Conservation (phyloP, 2,888 invertebrate genomes). For the Drosophila pegasa region DNA sequence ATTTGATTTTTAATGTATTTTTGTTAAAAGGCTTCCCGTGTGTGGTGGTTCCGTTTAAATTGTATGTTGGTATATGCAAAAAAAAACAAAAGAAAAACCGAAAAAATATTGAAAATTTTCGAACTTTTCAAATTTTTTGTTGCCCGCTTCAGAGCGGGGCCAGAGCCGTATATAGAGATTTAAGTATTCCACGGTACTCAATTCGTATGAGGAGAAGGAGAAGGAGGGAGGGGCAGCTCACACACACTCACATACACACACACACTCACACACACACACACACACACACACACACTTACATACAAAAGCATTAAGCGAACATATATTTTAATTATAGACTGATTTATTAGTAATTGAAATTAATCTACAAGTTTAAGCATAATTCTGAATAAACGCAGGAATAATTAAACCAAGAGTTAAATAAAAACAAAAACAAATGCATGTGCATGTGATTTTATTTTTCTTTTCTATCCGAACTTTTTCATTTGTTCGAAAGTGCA, state of each 20-base stretch:
- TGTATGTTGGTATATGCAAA: conserved; percentile 43
- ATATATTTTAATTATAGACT: conserved; percentile 85
- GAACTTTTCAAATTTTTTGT: conserved; percentile 7
- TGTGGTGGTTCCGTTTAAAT: conserved; percentile 33
- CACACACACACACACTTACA: conserved; percentile 44
- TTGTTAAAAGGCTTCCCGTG: conserved; percentile 55
- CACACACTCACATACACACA: conserved; percentile 40
- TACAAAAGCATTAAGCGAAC: conserved; percentile 77
- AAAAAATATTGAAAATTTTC: conserved; percentile 11
- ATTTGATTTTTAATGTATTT: conserved; percentile 43
- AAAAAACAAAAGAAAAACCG: neutral
- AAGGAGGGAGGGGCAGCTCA: conserved; percentile 46
- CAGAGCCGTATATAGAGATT: conserved; percentile 41
- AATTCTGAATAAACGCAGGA: conserved; percentile 77
- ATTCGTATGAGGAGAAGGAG: conserved; percentile 15
- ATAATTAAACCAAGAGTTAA: conserved; percentile 65
- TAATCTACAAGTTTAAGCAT: conserved; percentile 82
- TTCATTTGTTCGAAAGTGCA: conserved; percentile 18
- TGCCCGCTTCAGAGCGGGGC: conserved; percentile 16
- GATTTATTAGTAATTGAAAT: conserved; percentile 85
- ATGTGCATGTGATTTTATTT: conserved; percentile 48
- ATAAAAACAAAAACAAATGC: conserved; percentile 32
- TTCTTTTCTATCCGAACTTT: conserved; percentile 29
- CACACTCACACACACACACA: conserved; percentile 19
- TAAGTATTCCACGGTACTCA: conserved; percentile 58